phyloP scores from a whole-genome alignment of 2,113 vertebrate genomes.

The Arenaria interpres region DNA sequence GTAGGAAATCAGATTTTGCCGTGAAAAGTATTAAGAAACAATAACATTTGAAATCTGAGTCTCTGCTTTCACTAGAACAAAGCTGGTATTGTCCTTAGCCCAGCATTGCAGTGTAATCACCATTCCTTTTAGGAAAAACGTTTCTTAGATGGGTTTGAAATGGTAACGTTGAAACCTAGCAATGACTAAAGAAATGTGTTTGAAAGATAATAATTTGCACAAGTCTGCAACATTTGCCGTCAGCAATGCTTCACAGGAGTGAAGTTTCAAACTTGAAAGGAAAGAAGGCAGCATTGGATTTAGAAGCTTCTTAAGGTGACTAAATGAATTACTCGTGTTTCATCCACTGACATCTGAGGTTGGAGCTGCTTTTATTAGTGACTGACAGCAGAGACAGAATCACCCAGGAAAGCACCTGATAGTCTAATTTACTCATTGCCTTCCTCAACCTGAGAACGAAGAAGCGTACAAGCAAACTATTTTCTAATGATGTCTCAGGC shows the following conservation, averaged over 20 bases:
- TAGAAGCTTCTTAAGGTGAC: neutral
- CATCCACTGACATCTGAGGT: slow-evolving; percentile 5
- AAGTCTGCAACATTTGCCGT: neutral
- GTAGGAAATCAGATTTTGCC: neutral
- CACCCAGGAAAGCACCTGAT: slow-evolving; percentile 37
- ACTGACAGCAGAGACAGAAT: slow-evolving; percentile 36
- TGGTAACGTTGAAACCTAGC: neutral
- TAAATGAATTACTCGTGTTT: slow-evolving; percentile 39
- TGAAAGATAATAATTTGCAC: slow-evolving; percentile 3
- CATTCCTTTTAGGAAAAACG: neutral
- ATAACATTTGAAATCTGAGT: neutral
- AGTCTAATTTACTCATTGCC: neutral
- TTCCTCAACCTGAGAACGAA: neutral
- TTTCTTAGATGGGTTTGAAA: slow-evolving; percentile 10
- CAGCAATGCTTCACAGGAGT: neutral
- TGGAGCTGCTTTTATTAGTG: slow-evolving; percentile 25
- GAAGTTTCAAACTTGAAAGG: slow-evolving; percentile 36
- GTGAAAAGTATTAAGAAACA: neutral
- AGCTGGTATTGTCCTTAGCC: neutral
- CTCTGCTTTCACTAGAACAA: neutral
- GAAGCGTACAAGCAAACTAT: neutral
- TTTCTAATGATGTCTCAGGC: slow-evolving; percentile 29
- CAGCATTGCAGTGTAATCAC: neutral
- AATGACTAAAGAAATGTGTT: neutral
- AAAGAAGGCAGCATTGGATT: neutral